A percentile compares a stretch with the other conserved stretches of the same genome.
Conservation (phyloP, 2,113 vertebrate species). For the Cebus imitator region DNA sequence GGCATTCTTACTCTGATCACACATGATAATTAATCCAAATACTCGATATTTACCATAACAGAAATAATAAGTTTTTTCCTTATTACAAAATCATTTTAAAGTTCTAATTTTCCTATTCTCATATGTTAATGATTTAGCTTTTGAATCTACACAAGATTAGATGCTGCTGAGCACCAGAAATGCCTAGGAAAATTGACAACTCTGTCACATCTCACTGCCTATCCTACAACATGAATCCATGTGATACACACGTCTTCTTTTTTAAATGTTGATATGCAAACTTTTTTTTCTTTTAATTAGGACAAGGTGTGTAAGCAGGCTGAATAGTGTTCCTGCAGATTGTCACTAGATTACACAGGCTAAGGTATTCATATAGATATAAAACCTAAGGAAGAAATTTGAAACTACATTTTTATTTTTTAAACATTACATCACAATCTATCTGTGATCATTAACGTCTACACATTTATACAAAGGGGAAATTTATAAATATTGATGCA, state of each 20-base stretch:
- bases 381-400: not conserved
- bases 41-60: not conserved
- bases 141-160: not conserved
- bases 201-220: not conserved
- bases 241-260: fast-evolving
- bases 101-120: not conserved
- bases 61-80: not conserved
- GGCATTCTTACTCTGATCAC: not conserved
- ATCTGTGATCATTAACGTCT: not conserved
- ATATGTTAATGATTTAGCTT: not conserved
- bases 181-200: not conserved
- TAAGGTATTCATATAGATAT: not conserved
- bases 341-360: not conserved
- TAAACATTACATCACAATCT: not conserved
- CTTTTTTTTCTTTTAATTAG: not conserved
- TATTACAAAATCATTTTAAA: not conserved
- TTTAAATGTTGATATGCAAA: not conserved
- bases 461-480: not conserved
- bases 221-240: not conserved
- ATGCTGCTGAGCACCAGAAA: too few relatives aligned
- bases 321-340: not conserved
- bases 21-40: not conserved
- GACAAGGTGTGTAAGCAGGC: not conserved
- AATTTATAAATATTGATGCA: not conserved
- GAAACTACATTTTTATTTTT: not conserved